These are phyloP conservation scores for Clarias laeviceps DNA, from an alignment of 2,797 vertebrate species.

Conservation along the genomic window DNA sequence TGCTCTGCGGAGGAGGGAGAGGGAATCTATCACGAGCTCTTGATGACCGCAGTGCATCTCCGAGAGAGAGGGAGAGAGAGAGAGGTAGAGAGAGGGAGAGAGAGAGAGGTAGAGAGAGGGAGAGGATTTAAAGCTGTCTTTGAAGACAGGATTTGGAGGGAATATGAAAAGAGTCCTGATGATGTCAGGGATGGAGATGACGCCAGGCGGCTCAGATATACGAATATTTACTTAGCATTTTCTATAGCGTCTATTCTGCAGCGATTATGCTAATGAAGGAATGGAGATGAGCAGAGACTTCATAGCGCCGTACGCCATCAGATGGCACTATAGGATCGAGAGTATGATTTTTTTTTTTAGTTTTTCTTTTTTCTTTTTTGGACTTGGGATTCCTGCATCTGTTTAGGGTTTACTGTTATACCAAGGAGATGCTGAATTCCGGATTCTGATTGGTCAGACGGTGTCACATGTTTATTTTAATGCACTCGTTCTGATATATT, in stretches of 20 bases:
- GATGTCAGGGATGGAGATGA: slow-evolving; percentile 46
- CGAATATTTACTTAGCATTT: slow-evolving; percentile 38
- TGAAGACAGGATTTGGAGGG: slow-evolving; percentile 50
- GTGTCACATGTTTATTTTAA: neutral
- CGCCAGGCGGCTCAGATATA: slow-evolving; percentile 25
- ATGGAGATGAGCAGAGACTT: slow-evolving; percentile 21
- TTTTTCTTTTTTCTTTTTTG: neutral
- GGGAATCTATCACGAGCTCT: slow-evolving; percentile 42
- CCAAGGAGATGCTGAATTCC: neutral
- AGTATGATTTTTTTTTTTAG: neutral
- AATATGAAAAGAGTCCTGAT: slow-evolving; percentile 47
- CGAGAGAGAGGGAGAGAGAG: slow-evolving; percentile 4
- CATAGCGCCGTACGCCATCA: slow-evolving; percentile 63
- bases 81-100: neutral
- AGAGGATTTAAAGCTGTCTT: slow-evolving; percentile 41
- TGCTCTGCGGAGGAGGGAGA: neutral
- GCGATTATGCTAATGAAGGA: slow-evolving; percentile 39
- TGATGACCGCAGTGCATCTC: slow-evolving; percentile 51
- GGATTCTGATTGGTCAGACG: neutral
- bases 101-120: slow-evolving; percentile 28
- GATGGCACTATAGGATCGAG: slow-evolving; percentile 75
- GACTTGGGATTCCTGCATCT: neutral
- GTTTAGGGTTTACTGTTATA: neutral
- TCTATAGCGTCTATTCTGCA: slow-evolving; percentile 34
- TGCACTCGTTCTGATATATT: neutral